Conservation (phyloP, 37 sponge, comb jelly and placozoan genomes). For the Chondrilla cf. caribensis region DNA sequence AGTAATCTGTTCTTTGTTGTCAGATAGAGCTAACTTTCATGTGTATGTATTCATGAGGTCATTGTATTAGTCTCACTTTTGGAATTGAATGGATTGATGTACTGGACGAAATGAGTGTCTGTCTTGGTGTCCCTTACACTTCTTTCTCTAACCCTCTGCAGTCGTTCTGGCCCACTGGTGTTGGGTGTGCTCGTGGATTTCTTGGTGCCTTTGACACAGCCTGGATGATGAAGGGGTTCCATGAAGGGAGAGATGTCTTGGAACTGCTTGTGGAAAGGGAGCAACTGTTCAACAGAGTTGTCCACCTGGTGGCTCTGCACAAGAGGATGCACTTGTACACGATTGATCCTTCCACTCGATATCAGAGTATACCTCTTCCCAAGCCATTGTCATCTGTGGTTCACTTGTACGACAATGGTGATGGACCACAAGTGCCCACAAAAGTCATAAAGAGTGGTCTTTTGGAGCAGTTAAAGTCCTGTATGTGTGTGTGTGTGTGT, state of each 20-base stretch:
- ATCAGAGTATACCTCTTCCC: conserved; percentile 37
- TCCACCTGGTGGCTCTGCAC: conserved; percentile 61
- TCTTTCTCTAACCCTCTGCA: conserved; percentile 16
- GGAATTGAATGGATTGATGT: no score
- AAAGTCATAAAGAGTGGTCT: not conserved
- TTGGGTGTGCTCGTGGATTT: conserved; percentile 90
- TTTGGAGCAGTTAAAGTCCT: not conserved
- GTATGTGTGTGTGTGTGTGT: not conserved
- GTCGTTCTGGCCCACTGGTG: conserved; percentile 96
- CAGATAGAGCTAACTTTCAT: no score
- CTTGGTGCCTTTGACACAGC: conserved; percentile 86
- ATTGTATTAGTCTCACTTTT: no score
- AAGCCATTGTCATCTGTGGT: conserved; percentile 45
- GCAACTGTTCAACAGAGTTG: conserved; percentile 56
- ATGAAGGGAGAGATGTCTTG: conserved; percentile 43
- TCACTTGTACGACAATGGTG: conserved; percentile 61
- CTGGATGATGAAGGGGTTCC: conserved; percentile 91
- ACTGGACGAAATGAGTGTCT: no score
- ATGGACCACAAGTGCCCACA: conserved; percentile 11
- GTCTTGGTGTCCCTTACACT: not conserved
- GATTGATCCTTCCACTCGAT: conserved; percentile 88
- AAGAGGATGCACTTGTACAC: conserved; percentile 62
- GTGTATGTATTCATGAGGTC: no score
- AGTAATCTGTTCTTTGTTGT: no score
- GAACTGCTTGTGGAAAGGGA: conserved; percentile 79